phyloP scores from a whole-genome alignment of 2,113 vertebrate genomes.

The Nesogale talazaci region DNA sequence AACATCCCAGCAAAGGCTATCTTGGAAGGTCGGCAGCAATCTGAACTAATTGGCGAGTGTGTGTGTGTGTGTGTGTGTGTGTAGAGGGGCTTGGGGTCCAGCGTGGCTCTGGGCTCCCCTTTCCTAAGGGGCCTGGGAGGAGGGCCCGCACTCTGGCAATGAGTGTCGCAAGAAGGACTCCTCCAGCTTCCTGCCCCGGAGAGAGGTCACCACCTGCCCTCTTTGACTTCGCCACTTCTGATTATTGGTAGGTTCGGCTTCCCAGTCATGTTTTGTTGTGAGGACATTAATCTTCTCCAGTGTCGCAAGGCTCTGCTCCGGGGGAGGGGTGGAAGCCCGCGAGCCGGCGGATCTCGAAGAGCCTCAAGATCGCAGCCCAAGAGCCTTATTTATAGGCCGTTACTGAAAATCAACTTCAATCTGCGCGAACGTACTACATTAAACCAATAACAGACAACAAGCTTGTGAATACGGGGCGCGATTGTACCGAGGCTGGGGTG shows the following conservation, averaged over 20 bases:
- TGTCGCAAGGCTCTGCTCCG: constrained; percentile 67
- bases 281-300: constrained; percentile 79
- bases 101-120: constrained; percentile 68
- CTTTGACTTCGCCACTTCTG: constrained; percentile 75
- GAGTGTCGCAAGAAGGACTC: constrained; percentile 71
- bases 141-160: constrained; percentile 61
- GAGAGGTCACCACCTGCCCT: constrained; percentile 74
- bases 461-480: constrained; percentile 84
- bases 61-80: too few species aligned
- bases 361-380: constrained; percentile 73
- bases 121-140: constrained; percentile 69
- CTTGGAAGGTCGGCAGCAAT: constrained; percentile 68
- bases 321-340: constrained; percentile 77
- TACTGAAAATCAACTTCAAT: constrained; percentile 73
- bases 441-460: constrained; percentile 75
- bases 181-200: constrained; percentile 64
- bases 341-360: constrained; percentile 73
- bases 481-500: too few species aligned
- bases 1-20: constrained; percentile 61
- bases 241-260: constrained; percentile 80
- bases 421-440: constrained; percentile 66
- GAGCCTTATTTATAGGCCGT: constrained; percentile 68
- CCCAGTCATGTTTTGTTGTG: constrained; percentile 83
- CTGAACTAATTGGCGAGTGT: constrained; percentile 79
- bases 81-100: too few species aligned